These are phyloP conservation scores for Coptodon rendalli DNA, from an alignment of 2,113 vertebrate species.

Conservation along the genomic window DNA sequence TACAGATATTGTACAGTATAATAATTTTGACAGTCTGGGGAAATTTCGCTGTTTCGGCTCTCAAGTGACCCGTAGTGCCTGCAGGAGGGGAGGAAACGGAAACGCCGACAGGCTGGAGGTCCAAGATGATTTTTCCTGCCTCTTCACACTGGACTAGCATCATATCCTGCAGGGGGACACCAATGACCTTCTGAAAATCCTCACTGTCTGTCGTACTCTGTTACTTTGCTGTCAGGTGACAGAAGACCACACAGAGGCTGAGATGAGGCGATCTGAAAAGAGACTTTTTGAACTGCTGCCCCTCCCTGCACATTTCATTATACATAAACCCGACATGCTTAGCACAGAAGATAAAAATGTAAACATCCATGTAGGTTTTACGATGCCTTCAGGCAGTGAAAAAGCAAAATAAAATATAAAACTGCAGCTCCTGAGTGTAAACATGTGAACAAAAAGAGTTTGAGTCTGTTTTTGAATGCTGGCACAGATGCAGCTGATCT, in stretches of 20 bases:
- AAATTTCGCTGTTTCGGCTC: fast-evolving
- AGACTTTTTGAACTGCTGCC: not conserved
- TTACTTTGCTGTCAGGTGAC: not conserved
- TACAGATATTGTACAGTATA: not conserved
- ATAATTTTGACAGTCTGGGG: not conserved
- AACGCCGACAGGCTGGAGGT: not conserved
- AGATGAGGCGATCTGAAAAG: not conserved
- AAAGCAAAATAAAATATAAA: not conserved
- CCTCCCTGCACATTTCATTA: not conserved
- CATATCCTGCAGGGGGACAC: not conserved
- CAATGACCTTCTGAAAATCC: not conserved
- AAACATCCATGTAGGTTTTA: not conserved
- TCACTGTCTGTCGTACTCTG: not conserved
- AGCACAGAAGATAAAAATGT: not conserved
- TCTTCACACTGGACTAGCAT: not conserved
- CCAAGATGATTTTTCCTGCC: not conserved
- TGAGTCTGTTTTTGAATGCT: not conserved
- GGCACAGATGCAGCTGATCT: not conserved
- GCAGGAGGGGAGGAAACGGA: not conserved
- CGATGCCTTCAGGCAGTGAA: not conserved
- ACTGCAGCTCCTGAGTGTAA: not conserved
- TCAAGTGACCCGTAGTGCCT: not conserved
- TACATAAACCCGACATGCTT: fast-evolving
- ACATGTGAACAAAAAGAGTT: fast-evolving
- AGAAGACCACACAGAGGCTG: not conserved